A percentile compares a stretch with the other conserved stretches of the same genome.
Conservation (phyloP, 2,113 vertebrate genomes). For the Origma solitaria region DNA sequence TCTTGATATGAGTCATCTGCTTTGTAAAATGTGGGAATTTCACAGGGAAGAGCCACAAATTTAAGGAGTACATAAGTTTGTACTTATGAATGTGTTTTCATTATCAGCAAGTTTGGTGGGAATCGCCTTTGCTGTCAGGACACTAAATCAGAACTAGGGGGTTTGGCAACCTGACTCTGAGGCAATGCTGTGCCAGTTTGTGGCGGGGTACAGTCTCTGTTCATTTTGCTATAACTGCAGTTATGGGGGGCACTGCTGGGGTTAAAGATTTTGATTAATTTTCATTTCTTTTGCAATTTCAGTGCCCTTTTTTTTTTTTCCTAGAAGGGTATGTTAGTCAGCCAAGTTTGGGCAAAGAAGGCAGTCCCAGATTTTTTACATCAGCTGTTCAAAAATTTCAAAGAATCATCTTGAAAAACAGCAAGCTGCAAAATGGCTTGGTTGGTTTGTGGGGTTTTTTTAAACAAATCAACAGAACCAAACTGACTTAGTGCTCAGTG, state of each 20-base stretch:
- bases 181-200: neutral
- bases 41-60: neutral
- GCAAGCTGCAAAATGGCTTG: neutral
- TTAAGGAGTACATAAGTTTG: neutral
- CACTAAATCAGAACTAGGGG: neutral
- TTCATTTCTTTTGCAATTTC: neutral
- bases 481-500: neutral
- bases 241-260: neutral
- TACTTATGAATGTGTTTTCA: neutral
- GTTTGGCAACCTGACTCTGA: neutral
- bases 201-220: rapidly evolving
- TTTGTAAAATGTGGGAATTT: neutral
- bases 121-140: neutral
- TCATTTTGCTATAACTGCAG: neutral
- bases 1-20: neutral
- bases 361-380: neutral
- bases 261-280: neutral
- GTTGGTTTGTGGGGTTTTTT: neutral
- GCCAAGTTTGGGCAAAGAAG: neutral
- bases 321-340: neutral
- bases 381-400: neutral
- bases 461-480: neutral
- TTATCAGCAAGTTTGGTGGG: neutral
- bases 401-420: neutral
- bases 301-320: neutral